Conservation (phyloP, 2,888 invertebrate genomes). For the Rhodophaea formosa region DNA sequence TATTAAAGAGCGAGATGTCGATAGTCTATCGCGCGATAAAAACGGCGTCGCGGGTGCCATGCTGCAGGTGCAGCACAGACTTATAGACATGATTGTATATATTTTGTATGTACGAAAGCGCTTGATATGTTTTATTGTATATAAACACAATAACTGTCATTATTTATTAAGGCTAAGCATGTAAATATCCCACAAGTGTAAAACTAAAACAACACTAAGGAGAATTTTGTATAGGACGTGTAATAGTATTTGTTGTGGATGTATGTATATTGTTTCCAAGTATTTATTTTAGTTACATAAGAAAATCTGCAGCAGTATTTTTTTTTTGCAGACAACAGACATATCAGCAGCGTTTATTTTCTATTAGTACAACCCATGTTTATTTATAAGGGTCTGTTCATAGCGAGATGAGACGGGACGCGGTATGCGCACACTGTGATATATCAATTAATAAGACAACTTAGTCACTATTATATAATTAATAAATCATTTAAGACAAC, state of each 20-base stretch:
- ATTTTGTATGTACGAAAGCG: slow-evolving; percentile 22
- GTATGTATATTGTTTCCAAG: slow-evolving; percentile 42
- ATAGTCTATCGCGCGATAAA: no score
- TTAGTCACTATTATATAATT: no score
- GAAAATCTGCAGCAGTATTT: slow-evolving; percentile 22
- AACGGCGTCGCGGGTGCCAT: no score
- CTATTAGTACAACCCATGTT: slow-evolving; percentile 10
- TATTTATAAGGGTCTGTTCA: not conserved
- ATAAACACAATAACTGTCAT: slow-evolving; percentile 44
- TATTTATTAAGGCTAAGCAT: slow-evolving; percentile 58
- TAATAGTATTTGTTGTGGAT: slow-evolving; percentile 59
- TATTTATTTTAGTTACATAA: slow-evolving; percentile 40
- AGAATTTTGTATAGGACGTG: slow-evolving; percentile 67
- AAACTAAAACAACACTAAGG: slow-evolving; percentile 48
- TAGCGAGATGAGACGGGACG: no score
- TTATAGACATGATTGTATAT: slow-evolving; percentile 18
- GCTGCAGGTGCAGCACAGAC: no score
- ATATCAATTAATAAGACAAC: no score
- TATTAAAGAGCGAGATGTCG: no score
- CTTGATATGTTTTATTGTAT: slow-evolving; percentile 45
- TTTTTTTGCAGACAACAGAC: slow-evolving; percentile 18
- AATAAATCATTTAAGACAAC: no score
- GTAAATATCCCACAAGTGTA: slow-evolving; percentile 60
- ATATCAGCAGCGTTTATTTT: slow-evolving; percentile 24
- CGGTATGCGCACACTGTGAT: no score